Conservation (phyloP, 2,113 vertebrate species). For the Marcusenius ussheri region DNA sequence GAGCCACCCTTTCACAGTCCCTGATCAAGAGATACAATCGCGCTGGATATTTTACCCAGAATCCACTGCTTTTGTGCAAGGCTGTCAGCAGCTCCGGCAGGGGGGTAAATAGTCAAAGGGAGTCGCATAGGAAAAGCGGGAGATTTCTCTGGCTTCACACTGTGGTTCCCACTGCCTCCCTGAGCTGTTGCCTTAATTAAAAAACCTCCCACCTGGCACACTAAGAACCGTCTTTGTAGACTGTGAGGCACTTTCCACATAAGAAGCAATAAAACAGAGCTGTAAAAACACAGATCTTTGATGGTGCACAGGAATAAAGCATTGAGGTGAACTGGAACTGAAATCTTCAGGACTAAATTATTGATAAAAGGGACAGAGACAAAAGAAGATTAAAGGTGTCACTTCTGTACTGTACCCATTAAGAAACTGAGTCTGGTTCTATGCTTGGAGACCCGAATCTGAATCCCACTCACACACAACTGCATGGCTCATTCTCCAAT, state of each 20-base stretch:
- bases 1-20: not conserved
- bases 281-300: not conserved
- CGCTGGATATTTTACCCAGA: not conserved
- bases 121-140: not conserved
- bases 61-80: not conserved
- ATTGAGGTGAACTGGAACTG: not conserved
- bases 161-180: not conserved
- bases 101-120: not conserved
- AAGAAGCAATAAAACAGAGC: not conserved
- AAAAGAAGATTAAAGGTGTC: not conserved
- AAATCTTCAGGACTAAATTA: not conserved
- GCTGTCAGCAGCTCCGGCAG: not conserved
- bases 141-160: conserved; percentile 19
- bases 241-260: not conserved
- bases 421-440: not conserved
- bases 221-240: not conserved
- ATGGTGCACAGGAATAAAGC: not conserved
- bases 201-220: not conserved
- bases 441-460: not conserved
- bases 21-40: not conserved
- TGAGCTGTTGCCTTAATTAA: conserved; percentile 16
- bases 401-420: not conserved
- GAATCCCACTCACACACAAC: not conserved
- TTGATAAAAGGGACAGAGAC: not conserved
- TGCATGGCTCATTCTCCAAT: not conserved